These are phyloP conservation scores for Spialia ferax DNA, from an alignment of 2,888 invertebrate genomes.

Conservation along the genomic window DNA sequence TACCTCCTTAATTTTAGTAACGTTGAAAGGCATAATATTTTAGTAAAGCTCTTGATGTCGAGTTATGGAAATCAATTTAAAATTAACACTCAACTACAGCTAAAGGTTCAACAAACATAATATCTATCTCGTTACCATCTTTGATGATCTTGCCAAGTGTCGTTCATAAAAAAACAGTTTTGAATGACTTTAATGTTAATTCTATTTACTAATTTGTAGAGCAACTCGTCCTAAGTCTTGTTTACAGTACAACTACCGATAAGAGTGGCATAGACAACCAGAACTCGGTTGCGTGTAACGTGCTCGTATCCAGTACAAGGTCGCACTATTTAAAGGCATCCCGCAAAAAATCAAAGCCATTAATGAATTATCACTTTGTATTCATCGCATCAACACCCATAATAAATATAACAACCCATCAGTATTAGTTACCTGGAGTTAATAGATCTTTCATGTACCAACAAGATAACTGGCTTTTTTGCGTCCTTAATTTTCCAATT, in stretches of 20 bases:
- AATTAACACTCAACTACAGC: no score
- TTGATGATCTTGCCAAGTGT: no score
- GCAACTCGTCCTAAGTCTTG: slow-evolving; percentile 1
- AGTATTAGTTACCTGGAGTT: no score
- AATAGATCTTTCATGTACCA: no score
- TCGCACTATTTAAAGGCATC: slow-evolving; percentile 7
- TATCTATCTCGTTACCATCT: no score
- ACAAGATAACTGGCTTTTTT: no score
- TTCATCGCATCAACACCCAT: not conserved
- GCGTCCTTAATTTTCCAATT: no score
- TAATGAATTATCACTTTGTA: not conserved
- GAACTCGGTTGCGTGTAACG: not conserved
- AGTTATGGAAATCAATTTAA: no score
- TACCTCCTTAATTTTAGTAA: no score
- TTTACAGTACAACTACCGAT: not conserved
- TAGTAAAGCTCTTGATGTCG: no score
- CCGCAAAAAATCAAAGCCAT: not conserved
- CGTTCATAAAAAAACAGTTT: not conserved
- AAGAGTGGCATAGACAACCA: not conserved
- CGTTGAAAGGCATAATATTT: no score
- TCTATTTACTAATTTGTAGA: not conserved
- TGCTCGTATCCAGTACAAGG: not conserved
- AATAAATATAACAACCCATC: not conserved
- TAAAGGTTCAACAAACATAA: no score
- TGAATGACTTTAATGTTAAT: not conserved